A percentile compares a stretch with the other conserved stretches of the same genome.
phyloP scores from a whole-genome alignment of 2,888 invertebrate species.

The Spisula subtruncata region DNA sequence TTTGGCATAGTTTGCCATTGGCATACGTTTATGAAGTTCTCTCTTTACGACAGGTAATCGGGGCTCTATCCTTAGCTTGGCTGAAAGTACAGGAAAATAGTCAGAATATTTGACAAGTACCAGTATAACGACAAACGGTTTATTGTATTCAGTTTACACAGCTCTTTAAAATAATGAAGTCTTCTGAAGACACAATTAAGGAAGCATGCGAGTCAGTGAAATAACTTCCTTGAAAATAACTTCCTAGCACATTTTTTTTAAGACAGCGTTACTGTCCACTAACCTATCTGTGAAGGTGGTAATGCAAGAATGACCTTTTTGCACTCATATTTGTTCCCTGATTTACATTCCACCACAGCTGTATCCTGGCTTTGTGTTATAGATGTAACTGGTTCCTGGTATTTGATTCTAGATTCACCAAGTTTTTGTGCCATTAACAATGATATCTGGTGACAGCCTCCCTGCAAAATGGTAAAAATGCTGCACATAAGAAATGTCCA shows the following conservation, averaged over 20 bases:
- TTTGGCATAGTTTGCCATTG: slow-evolving; percentile 85
- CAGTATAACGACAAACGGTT: too few relatives aligned
- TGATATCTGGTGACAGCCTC: slow-evolving; percentile 85
- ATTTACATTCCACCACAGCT: slow-evolving; percentile 76
- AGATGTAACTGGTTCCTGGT: slow-evolving; percentile 78
- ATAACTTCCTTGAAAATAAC: too few relatives aligned
- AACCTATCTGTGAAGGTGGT: slow-evolving; percentile 83
- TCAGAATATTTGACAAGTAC: too few relatives aligned
- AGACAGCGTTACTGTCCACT: slow-evolving; percentile 44
- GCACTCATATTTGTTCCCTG: slow-evolving; percentile 78
- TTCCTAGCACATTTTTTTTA: too few relatives aligned
- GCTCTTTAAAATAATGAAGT: too few relatives aligned
- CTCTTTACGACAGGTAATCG: slow-evolving; percentile 81
- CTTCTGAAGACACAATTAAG: too few relatives aligned
- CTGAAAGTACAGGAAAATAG: slow-evolving; percentile 72
- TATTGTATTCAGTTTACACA: too few relatives aligned
- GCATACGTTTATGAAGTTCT: slow-evolving; percentile 85
- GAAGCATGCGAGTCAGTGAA: too few relatives aligned
- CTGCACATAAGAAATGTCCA: background rate
- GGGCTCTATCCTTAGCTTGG: slow-evolving; percentile 83
- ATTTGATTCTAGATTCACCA: slow-evolving; percentile 75
- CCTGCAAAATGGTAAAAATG: slow-evolving; percentile 72
- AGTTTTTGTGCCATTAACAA: slow-evolving; percentile 77
- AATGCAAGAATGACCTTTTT: slow-evolving; percentile 83
- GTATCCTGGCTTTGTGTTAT: slow-evolving; percentile 80